phyloP scores from a whole-genome alignment of 2,113 vertebrate genomes.

The Nothobranchius furzeri region DNA sequence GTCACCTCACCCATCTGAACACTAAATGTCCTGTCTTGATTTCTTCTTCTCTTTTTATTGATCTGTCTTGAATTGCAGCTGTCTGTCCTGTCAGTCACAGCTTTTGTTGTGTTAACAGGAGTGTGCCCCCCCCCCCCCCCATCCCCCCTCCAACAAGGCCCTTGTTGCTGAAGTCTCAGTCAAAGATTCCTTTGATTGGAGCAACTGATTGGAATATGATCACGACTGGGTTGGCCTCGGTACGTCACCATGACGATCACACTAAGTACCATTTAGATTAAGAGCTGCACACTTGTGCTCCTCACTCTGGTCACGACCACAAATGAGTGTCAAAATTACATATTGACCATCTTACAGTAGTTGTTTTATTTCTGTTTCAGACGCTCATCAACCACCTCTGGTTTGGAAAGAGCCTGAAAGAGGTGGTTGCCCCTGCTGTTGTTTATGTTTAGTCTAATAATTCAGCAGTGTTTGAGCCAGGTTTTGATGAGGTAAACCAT shows the following conservation, averaged over 20 bases:
- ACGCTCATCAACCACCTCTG: slow-evolving; percentile 81
- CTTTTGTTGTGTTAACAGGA: slow-evolving; percentile 71
- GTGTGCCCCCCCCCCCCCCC: slow-evolving; percentile 88
- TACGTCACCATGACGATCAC: slow-evolving; percentile 62
- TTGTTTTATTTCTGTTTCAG: slow-evolving; percentile 57
- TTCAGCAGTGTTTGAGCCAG: slow-evolving; percentile 68
- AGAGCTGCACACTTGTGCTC: slow-evolving; percentile 25
- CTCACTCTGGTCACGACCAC: slow-evolving; percentile 32
- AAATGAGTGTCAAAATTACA: background rate
- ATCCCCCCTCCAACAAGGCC: slow-evolving; percentile 80
- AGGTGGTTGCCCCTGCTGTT: slow-evolving; percentile 73
- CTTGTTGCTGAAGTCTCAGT: slow-evolving; percentile 80
- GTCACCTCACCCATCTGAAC: too few relatives aligned
- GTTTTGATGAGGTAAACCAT: slow-evolving; percentile 73
- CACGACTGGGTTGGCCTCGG: slow-evolving; percentile 79
- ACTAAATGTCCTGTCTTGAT: too few relatives aligned
- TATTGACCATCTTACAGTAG: background rate
- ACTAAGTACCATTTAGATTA: slow-evolving; percentile 43
- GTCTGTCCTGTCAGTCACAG: slow-evolving; percentile 23
- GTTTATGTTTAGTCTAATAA: slow-evolving; percentile 58
- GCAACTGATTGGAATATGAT: slow-evolving; percentile 82
- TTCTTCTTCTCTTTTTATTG: slow-evolving; percentile 15
- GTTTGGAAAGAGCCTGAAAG: slow-evolving; percentile 78
- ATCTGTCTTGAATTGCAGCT: slow-evolving; percentile 19
- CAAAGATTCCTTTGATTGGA: slow-evolving; percentile 83